phyloP scores from a whole-genome alignment of 1,140 invertebrate species.

The Lepidurus couesii region DNA sequence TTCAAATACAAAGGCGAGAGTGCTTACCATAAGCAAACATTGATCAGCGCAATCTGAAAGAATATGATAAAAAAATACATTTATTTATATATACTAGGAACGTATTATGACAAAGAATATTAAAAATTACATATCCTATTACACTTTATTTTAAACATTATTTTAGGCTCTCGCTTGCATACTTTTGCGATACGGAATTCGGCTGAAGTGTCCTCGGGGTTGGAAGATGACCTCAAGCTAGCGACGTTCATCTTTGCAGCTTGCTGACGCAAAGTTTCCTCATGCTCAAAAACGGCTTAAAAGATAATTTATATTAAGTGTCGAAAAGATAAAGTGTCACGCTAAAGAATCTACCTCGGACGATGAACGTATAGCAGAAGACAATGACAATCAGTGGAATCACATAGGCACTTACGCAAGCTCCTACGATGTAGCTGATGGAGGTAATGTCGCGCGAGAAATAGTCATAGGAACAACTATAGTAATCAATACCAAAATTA shows the following conservation, averaged over 20 bases:
- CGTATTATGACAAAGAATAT: background rate
- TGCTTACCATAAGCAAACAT: constrained; percentile 60
- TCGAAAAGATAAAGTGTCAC: background rate
- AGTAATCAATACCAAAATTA: constrained; percentile 54
- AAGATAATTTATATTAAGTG: background rate
- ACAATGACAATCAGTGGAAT: constrained; percentile 64
- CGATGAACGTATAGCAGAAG: constrained; percentile 71
- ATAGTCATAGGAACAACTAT: constrained; percentile 78
- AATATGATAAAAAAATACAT: background rate
- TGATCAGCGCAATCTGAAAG: constrained; percentile 57
- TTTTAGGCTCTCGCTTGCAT: background rate
- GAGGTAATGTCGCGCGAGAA: constrained; percentile 58
- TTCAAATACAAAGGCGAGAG: constrained; percentile 35
- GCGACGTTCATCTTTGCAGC: constrained; percentile 91
- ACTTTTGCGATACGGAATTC: constrained; percentile 77
- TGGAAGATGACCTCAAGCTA: constrained; percentile 66
- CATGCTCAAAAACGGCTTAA: constrained; percentile 46
- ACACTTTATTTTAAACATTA: background rate
- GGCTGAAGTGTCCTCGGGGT: constrained; percentile 59
- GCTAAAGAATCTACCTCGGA: constrained; percentile 44
- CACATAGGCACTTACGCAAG: constrained; percentile 64
- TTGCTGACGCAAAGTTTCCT: constrained; percentile 49
- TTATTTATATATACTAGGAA: background rate
- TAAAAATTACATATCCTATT: too few species aligned
- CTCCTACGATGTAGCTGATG: constrained; percentile 62